Conservation (phyloP, 2,888 invertebrate genomes). For the Omphaloscelis lunosa region DNA sequence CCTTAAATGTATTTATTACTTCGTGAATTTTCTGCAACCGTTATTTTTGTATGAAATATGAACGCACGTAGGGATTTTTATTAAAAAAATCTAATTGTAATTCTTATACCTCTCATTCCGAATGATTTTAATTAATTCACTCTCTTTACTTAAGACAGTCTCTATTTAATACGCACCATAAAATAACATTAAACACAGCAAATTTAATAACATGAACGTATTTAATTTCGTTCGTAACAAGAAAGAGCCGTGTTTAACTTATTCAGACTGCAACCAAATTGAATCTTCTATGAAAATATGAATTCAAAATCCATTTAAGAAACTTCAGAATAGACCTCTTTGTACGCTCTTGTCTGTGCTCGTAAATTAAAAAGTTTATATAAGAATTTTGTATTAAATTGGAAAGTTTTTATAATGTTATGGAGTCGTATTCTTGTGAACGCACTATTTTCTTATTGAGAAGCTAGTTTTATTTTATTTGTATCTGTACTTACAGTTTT, state of each 20-base stretch:
- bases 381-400: conserved; percentile 57
- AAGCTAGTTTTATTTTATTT: conserved; percentile 22
- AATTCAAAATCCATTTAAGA: conserved; percentile 70
- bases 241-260: conserved; percentile 58
- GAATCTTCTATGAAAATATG: conserved; percentile 71
- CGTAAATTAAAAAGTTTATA: conserved; percentile 69
- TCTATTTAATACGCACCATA: background rate
- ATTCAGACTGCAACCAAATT: conserved; percentile 71
- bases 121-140: conserved; percentile 3
- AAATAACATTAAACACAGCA: conserved; percentile 22
- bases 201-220: conserved; percentile 24
- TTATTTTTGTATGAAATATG: background rate
- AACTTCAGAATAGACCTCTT: conserved; percentile 66
- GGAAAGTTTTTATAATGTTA: conserved; percentile 57
- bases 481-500: background rate
- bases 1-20: background rate
- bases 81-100: background rate
- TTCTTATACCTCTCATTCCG: background rate
- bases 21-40: background rate
- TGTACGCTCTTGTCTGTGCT: conserved; percentile 65
- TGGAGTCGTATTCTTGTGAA: conserved; percentile 39
- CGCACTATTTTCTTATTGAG: conserved; percentile 51
- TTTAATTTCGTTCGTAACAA: conserved; percentile 46
- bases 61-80: background rate
- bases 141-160: background rate